Evolutionary conservation across 2,888 invertebrate genomes (phyloP), one percentile per base, ranked within the genome.

Genomic region (Drosophila lacicola): DNA sequence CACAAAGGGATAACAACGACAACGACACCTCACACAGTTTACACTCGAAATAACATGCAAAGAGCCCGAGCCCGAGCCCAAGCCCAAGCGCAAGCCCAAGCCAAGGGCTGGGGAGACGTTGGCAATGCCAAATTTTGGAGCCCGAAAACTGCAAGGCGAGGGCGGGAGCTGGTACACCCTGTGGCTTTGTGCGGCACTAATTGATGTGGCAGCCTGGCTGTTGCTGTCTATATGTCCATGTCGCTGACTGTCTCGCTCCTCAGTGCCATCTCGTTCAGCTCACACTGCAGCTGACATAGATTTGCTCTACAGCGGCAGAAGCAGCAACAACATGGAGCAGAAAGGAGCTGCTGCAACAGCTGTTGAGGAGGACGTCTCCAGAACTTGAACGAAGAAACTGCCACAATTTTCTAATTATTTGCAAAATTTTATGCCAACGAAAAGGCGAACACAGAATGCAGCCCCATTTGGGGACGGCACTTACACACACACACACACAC

Each of bases 351-450:
- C 70, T 47, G 67, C 70, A 70, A 61, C 66, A 68, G 67, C 73
- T 74, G 77, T 44, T 17, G 64, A 61, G 46, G 53, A 60, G 65
- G 42, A 58, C 61, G 71, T 47, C 61, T 65, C 51, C 10, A 66
- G 73, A 49, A 62, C 54, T 64, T 57, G 53, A 68, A 60, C 54
- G 69, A 68, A 82, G 73, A 84, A 72, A 66, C 79, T 83, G 85
- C 88, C 88, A 78, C 86, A 86, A 86, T 83, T 86, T 86, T 86
- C 85, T 86, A 86, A 86, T 86, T 86, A 86, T 83, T 86, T 86
- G 83, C 88, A 87, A 83, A 88, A 88, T 88, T 88, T 68, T 85
- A 81, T 88, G 81, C 83, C 80, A 88, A 88, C 88, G 85, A 78
- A 81, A 78, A 77, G 78, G 70, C 79, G 66, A 67, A 73, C 75